Evolutionary conservation across 2,797 vertebrate genomes (phyloP).

Genomic region (Denticeps clupeoides): DNA sequence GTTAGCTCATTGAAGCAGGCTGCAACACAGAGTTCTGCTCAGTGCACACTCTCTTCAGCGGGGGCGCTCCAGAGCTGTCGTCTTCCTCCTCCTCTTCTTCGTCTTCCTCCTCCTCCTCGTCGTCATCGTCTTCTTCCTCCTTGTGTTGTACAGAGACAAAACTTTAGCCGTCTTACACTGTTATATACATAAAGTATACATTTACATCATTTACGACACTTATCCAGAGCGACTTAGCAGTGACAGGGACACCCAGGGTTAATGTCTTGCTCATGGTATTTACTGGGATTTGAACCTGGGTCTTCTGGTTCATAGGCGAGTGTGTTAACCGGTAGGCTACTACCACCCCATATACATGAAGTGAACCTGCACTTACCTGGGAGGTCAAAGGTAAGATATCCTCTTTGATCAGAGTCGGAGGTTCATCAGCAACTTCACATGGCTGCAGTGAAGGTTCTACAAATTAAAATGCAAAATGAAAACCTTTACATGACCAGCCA

Average conservation of each 20-base stretch:
- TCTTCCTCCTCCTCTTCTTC: slow-evolving; percentile 46
- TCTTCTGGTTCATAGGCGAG: too few relatives aligned
- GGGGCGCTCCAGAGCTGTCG: slow-evolving; percentile 60
- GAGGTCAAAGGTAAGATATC: slow-evolving; percentile 62
- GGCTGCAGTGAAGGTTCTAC: slow-evolving; percentile 66
- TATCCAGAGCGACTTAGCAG: too few relatives aligned
- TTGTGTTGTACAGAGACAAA: too few relatives aligned
- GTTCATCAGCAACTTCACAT: slow-evolving; percentile 73
- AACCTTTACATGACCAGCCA: too few relatives aligned
- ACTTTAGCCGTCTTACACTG: too few relatives aligned
- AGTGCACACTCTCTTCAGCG: slow-evolving; percentile 72
- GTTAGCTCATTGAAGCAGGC: slow-evolving; percentile 64
- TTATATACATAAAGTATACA: too few relatives aligned
- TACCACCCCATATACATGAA: too few relatives aligned
- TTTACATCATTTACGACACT: too few relatives aligned
- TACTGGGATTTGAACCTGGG: not conserved
- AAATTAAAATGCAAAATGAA: not conserved
- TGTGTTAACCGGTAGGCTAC: too few relatives aligned
- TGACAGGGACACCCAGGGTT: too few relatives aligned
- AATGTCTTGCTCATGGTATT: not conserved
- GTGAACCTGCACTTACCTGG: slow-evolving; percentile 51
- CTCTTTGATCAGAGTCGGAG: slow-evolving; percentile 80
- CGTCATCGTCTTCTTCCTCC: too few relatives aligned
- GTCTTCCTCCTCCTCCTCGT: too few relatives aligned
- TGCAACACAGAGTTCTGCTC: slow-evolving; percentile 62